These are phyloP conservation scores for Trichechus manatus DNA, from an alignment of 2,113 vertebrate species.

Conservation along the genomic window DNA sequence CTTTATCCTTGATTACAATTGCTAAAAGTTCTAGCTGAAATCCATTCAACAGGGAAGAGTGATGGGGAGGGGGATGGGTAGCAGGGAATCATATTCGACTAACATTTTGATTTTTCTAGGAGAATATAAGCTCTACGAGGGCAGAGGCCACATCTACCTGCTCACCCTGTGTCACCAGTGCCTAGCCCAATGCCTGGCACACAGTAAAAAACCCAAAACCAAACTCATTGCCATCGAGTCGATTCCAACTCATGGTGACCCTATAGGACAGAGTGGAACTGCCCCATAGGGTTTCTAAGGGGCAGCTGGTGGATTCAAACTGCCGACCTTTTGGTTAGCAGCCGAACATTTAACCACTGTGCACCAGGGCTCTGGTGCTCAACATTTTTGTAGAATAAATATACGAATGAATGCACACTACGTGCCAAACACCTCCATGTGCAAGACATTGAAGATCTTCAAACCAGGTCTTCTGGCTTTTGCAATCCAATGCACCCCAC, in stretches of 20 bases:
- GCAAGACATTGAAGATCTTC: background rate
- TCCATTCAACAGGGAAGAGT: background rate
- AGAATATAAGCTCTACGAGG: background rate
- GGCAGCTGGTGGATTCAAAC: too few species aligned
- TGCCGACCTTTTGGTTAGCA: too few species aligned
- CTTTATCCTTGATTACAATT: background rate
- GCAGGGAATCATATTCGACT: background rate
- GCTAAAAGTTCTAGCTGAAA: background rate
- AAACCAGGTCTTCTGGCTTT: background rate
- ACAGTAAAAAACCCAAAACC: background rate
- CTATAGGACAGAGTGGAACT: too few species aligned
- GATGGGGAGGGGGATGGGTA: accelerated
- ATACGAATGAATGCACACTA: background rate
- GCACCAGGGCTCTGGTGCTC: background rate
- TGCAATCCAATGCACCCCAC: too few species aligned
- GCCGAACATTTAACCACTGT: too few species aligned
- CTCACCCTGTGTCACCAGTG: background rate
- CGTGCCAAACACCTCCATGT: background rate
- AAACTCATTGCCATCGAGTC: too few species aligned
- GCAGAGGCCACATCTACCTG: background rate
- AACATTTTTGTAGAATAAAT: background rate
- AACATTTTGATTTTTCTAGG: background rate
- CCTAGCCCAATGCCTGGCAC: background rate
- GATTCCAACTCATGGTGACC: too few species aligned
- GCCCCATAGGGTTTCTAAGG: too few species aligned